These are phyloP conservation scores for Orthonychiurus folsomi DNA, from an alignment of 2,888 invertebrate species.

Conservation along the genomic window DNA sequence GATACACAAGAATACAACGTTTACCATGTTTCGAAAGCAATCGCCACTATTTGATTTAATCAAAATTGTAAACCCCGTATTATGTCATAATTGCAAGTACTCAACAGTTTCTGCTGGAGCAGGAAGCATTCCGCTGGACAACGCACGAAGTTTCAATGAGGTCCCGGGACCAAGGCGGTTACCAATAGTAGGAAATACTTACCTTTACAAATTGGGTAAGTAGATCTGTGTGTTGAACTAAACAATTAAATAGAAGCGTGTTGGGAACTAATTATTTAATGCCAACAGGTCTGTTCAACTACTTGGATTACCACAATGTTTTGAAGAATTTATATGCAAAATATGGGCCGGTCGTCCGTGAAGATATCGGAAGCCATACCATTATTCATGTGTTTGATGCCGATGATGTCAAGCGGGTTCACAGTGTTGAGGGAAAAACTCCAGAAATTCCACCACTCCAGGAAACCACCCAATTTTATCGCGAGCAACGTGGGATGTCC, in stretches of 20 bases:
- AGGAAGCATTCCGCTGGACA: too few relatives aligned
- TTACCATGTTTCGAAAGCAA: too few relatives aligned
- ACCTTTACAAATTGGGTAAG: slow-evolving; percentile 42
- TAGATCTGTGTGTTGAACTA: too few relatives aligned
- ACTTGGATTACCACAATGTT: slow-evolving; percentile 44
- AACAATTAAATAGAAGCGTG: not conserved
- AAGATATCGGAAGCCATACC: slow-evolving; percentile 45
- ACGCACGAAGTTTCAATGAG: slow-evolving; percentile 18
- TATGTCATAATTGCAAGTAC: too few relatives aligned
- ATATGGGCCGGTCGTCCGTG: slow-evolving; percentile 49
- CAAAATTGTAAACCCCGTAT: too few relatives aligned
- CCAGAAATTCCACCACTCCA: slow-evolving; percentile 49
- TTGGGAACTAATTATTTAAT: slow-evolving; percentile 5
- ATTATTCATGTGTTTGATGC: slow-evolving; percentile 50
- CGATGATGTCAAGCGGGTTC: slow-evolving; percentile 47
- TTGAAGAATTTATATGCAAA: slow-evolving; percentile 44
- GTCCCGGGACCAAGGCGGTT: slow-evolving; percentile 43
- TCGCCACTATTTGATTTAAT: too few relatives aligned
- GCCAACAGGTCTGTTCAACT: slow-evolving; percentile 40
- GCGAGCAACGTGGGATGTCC: slow-evolving; percentile 46
- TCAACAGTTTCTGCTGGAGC: too few relatives aligned
- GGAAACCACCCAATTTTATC: slow-evolving; percentile 48
- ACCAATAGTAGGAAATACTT: slow-evolving; percentile 42
- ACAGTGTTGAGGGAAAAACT: slow-evolving; percentile 47
- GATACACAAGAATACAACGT: too few relatives aligned